Evolutionary conservation across 2,888 invertebrate genomes (phyloP).

Genomic region (Pyrocoelia pectoralis): DNA sequence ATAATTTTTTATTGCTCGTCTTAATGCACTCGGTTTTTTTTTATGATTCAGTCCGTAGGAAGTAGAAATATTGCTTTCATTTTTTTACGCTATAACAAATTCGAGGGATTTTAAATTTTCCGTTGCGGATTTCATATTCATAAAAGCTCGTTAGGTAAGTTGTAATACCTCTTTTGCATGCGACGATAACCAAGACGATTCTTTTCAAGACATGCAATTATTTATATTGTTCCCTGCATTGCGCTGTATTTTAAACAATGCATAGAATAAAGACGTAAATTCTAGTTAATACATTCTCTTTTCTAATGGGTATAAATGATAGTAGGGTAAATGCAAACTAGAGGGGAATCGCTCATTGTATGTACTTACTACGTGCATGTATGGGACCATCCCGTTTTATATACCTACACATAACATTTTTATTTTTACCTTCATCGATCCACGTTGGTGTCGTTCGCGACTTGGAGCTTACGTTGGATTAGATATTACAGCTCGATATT

Average conservation of each 20-base stretch:
- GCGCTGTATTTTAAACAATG: conserved; percentile 31
- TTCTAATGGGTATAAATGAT: background rate
- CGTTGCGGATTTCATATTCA: conserved; percentile 45
- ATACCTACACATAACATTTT: no score
- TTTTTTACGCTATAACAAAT: conserved; percentile 32
- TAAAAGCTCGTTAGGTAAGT: conserved; percentile 45
- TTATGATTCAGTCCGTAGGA: conserved; percentile 6
- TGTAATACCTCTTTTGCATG: conserved; percentile 44
- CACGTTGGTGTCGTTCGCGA: no score
- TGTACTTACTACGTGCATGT: no score
- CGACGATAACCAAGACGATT: conserved; percentile 39
- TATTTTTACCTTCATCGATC: no score
- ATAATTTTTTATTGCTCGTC: conserved; percentile 24
- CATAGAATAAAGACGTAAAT: conserved; percentile 21
- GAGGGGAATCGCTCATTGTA: background rate
- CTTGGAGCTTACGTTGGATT: no score
- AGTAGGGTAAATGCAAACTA: background rate
- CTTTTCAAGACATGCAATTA: conserved; percentile 33
- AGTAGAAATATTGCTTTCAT: conserved; percentile 25
- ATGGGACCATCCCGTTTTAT: no score
- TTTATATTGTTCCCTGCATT: conserved; percentile 34
- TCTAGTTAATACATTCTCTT: conserved; percentile 19
- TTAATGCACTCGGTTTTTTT: conserved; percentile 17
- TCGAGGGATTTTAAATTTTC: conserved; percentile 40
- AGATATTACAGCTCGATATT: no score